Evolutionary conservation across 2,888 invertebrate genomes (phyloP), one percentile per base, ranked within the genome.

Genomic region (Tachina fera): DNA sequence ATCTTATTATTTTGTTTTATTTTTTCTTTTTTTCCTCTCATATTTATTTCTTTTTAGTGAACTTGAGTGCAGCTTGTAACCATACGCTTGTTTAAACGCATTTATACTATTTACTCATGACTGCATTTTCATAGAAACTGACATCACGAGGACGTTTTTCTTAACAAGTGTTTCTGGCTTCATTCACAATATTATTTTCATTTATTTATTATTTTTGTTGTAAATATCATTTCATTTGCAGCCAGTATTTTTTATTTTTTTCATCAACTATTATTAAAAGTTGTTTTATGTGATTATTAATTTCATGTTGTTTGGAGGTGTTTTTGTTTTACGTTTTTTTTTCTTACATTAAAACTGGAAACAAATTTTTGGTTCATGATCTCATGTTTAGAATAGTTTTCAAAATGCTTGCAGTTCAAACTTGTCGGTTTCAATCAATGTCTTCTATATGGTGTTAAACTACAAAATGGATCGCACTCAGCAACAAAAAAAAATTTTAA

Each of bases 111-210:
- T 87, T 84, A 74, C 86, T 84, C 81, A 51, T 81, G 84, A 81
- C 53, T 74, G 86, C 77, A 65, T 78, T 86, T 81, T 84, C 81
- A 84, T 81, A 81, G 81, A 81, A 81, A 75, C 84, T 84, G 86
- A 84, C 86, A 87, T 78, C 84, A 84, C 86, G 84, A 87, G 81
- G 84, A 82, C 81, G 83, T 84, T 84, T 81, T 65, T 74, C 81
- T 77, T 72, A 84, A 84, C 84, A 84, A 84, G 84, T 84, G 84
- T 49, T 77, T 77, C 56, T 77, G 68, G 72, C 83, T 81, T 83
- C 80, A 84, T 80, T 84, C 84, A 80, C 61, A 79, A 80, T 84
- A 84, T 80, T 84, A 80, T 80, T 80, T 84, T 80, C 80, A 80
- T 70, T 77, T 70, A 76, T 79, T 78, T 78, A 68, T 63, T 70